phyloP scores from a whole-genome alignment of 1,140 invertebrate species.

The Lamellibrachia luymesi region DNA sequence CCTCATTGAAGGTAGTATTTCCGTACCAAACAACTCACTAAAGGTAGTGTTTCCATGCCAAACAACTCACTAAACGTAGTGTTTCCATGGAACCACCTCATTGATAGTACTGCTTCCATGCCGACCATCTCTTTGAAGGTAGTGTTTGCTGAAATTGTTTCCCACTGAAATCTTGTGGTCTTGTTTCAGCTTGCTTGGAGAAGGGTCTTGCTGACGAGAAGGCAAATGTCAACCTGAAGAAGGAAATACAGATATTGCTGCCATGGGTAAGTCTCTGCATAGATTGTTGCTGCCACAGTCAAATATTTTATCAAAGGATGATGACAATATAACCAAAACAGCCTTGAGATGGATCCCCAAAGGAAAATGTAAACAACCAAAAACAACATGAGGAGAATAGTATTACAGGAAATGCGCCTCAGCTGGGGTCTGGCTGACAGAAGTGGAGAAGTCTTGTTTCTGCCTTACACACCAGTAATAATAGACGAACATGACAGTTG shows the following conservation, averaged over 20 bases:
- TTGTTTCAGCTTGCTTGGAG: conserved; percentile 74
- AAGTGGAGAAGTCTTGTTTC: too few species aligned
- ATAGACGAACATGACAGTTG: too few species aligned
- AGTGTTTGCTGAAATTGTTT: conserved; percentile 25
- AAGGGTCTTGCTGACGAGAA: conserved; percentile 86
- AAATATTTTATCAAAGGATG: too few species aligned
- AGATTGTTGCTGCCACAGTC: not conserved
- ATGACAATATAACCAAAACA: too few species aligned
- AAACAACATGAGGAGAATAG: too few species aligned
- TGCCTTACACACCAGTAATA: too few species aligned
- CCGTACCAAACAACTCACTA: too few species aligned
- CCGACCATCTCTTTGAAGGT: conserved; percentile 97
- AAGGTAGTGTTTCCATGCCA: conserved; percentile 95
- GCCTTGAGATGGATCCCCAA: too few species aligned
- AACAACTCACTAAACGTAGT: conserved; percentile 91
- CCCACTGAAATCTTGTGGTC: conserved; percentile 16
- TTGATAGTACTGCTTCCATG: conserved; percentile 66
- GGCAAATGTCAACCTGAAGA: conserved; percentile 67
- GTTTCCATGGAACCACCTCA: conserved; percentile 89
- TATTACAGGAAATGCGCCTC: too few species aligned
- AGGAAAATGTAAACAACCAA: too few species aligned
- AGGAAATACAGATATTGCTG: conserved; percentile 48
- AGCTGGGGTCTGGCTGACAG: too few species aligned
- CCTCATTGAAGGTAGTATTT: too few species aligned
- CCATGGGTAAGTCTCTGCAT: conserved; percentile 41